Conservation (phyloP, 1,140 invertebrate genomes). For the Neodiprion fabricii region DNA sequence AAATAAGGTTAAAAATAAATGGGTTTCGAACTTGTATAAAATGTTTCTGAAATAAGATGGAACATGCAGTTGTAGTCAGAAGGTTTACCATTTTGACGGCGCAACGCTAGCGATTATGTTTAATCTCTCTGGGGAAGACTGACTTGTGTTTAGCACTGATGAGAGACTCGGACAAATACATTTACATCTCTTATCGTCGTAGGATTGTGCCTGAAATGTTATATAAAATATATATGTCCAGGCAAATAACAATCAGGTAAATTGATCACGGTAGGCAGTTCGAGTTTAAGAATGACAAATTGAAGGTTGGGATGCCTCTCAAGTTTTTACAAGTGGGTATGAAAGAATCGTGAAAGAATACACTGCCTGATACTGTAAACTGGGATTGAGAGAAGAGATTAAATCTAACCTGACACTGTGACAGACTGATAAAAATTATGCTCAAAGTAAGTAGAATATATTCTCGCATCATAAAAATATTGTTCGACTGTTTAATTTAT, state of each 20-base stretch:
- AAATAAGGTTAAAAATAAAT: too few species aligned
- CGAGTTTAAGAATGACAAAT: too few species aligned
- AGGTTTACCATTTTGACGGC: slow-evolving; percentile 76
- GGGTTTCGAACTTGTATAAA: too few species aligned
- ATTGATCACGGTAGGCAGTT: too few species aligned
- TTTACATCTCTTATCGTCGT: slow-evolving; percentile 88
- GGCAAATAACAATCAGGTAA: too few species aligned
- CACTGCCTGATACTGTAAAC: background rate
- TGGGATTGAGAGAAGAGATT: background rate
- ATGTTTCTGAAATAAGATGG: too few species aligned
- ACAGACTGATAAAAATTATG: background rate
- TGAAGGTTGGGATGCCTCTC: too few species aligned
- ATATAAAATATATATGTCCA: background rate
- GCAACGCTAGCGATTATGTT: slow-evolving; percentile 81
- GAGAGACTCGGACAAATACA: slow-evolving; percentile 84
- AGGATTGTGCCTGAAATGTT: slow-evolving; percentile 69
- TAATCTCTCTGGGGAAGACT: slow-evolving; percentile 65
- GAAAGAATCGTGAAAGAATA: too few species aligned
- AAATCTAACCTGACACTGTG: background rate
- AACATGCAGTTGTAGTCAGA: background rate
- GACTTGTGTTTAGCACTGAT: slow-evolving; percentile 76
- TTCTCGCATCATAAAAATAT: background rate
- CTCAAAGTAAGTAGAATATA: background rate
- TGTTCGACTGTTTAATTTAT: background rate
- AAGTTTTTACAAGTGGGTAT: too few species aligned